Base-by-base conservation (phyloP, 2,797 vertebrate genomes). In the Enteromius radiatus region DNA sequence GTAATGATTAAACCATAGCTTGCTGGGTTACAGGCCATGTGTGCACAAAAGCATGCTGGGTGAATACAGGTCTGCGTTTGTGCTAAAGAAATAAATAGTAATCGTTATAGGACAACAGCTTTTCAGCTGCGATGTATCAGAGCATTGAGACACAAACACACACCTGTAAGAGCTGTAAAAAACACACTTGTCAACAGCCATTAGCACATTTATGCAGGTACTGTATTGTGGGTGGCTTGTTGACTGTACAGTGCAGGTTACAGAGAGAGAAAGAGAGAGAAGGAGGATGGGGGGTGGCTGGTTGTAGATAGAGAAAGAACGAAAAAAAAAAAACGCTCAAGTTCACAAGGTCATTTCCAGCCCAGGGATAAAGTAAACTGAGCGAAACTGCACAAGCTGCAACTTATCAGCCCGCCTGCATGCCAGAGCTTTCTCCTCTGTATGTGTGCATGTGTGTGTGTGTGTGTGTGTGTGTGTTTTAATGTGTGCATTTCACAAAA, bases 1-100 rank as follows among this genome's bases (percentile, higher is more conserved):
- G 97, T 98, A 99, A 99, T 99, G 96, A 98, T 98, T 99, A 98
- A 99, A 94, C 94, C 87, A 89, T 87, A 92, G 93, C 92, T 91
- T 88, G 91, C 89, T 88, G 88, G 92, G 93, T 94, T 94, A 92
- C 85, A 92, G 93, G 91, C 92, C 91, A 91, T 94, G 93, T 94
- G 90, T 93, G 90, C 90, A 89, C 90, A 92, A 92, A 94, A 83
- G 89, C 88, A 88, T 91, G 92, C 89, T 86, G 86, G 90, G 90
- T 88, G 89, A 91, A 91, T 89, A 88, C 89, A 90, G 89, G 92
- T 89, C 92, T 83, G 87, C 80, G 85, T 87, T 88, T 88, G 91
- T 89, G 92, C 90, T 90, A 92, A 92, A 87, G 86, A 92, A 89
- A 80, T 61, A 59, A 80, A 75, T 76, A 89, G 87, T 91, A 93